Conservation (phyloP, 2,888 invertebrate species). For the Drosophila cyrtoloma region DNA sequence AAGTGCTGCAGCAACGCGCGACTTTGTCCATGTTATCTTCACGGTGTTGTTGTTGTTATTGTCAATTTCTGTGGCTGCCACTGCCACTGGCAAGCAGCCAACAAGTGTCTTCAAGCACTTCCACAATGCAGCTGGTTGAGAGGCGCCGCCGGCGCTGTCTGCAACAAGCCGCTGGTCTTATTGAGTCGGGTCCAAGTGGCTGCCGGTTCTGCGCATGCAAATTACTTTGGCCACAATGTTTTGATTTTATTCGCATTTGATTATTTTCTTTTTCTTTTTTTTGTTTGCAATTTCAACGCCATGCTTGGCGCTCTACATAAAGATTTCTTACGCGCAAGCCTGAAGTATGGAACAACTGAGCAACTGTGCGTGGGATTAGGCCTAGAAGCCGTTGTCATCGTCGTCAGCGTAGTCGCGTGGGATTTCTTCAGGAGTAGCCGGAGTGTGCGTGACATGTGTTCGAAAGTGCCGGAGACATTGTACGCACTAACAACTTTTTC, state of each 20-base stretch:
- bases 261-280: conserved; percentile 52
- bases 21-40: conserved; percentile 24
- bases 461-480: conserved; percentile 40
- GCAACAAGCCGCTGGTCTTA: conserved; percentile 30
- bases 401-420: conserved; percentile 52
- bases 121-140: conserved; percentile 46
- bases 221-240: conserved; percentile 78
- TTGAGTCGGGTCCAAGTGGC: conserved; percentile 43
- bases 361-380: conserved; percentile 55
- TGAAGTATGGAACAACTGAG: not conserved
- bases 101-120: conserved; percentile 78
- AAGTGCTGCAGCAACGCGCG: conserved; percentile 38
- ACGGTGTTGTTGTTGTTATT: not conserved
- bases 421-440: conserved; percentile 32
- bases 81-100: conserved; percentile 69
- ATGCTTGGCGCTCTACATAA: conserved; percentile 50
- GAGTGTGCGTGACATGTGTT: conserved; percentile 76
- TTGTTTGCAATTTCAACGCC: conserved; percentile 43
- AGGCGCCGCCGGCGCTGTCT: conserved; percentile 69
- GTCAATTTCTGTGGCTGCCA: conserved; percentile 13
- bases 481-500: conserved; percentile 31
- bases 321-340: conserved; percentile 12
- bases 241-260: conserved; percentile 77
- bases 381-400: conserved; percentile 20
- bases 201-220: conserved; percentile 74